phyloP scores from a whole-genome alignment of 2,888 invertebrate genomes.

The Dendrolimus pini region DNA sequence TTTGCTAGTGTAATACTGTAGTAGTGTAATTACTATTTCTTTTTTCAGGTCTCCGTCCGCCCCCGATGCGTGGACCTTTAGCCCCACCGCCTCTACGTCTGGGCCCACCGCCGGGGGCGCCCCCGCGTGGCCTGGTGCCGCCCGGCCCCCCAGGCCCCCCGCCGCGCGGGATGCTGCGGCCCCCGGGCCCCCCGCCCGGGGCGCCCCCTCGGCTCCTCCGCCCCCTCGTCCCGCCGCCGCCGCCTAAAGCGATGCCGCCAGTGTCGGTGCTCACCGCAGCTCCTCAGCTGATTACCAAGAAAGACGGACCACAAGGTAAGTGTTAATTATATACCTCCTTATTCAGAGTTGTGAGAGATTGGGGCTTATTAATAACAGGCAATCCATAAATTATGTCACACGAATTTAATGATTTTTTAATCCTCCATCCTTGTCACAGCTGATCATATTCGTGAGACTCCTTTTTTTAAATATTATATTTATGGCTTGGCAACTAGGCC shows the following conservation, averaged over 20 bases:
- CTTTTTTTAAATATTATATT: no score
- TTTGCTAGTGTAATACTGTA: constrained; percentile 6
- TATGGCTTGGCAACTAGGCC: no score
- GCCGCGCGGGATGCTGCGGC: constrained; percentile 57
- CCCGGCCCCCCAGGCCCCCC: constrained; percentile 74
- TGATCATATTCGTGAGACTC: no score
- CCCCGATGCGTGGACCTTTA: constrained; percentile 41
- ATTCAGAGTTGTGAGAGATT: no score
- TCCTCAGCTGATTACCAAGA: constrained; percentile 86
- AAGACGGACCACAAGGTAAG: constrained; percentile 77
- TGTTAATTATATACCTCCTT: not conserved
- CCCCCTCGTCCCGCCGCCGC: constrained; percentile 76
- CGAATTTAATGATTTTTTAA: not conserved
- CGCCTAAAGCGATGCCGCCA: constrained; percentile 44
- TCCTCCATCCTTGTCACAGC: no score
- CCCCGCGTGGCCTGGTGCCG: constrained; percentile 60
- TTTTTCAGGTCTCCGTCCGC: constrained; percentile 43
- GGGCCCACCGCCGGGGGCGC: constrained; percentile 23
- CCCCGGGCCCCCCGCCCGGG: constrained; percentile 80
- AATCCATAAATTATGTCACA: not conserved
- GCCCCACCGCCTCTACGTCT: constrained; percentile 26
- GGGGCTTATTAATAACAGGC: not conserved
- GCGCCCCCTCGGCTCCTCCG: constrained; percentile 79
- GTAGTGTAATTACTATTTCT: not conserved
- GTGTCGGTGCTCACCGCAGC: constrained; percentile 89